Evolutionary conservation across 1,140 invertebrate species (phyloP), one percentile per base, ranked within the genome.

Genomic region (Chymomyza costata): DNA sequence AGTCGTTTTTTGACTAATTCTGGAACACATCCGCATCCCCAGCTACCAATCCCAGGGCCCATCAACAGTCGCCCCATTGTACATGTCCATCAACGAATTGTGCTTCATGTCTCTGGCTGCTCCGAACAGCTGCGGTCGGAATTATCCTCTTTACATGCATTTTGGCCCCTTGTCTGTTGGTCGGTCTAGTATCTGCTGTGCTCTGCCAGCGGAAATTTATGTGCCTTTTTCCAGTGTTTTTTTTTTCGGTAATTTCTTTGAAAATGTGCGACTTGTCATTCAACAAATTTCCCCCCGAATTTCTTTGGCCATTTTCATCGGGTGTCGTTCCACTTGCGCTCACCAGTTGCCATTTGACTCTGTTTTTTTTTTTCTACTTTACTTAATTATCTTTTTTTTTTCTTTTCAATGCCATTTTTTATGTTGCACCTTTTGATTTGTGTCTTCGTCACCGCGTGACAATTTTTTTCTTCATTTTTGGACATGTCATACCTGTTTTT

Each of bases 251-350:
- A 70, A 76, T 76, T 76, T 80, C 73, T 80, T 78, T 78, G 74
- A 78, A 73, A 78, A 78, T 78, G 73, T 73, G 73, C 73, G 73
- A 78, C 73, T 78, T 78, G 73, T 78, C 73, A 78, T 64, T 78
- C 71, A 69, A 52, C 73, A 68, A 71, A 59, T 59, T 62, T 52
- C 47, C 45, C 15, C 30, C 13, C 30, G 18, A 45, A 37, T 30
- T 31, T 41, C 39, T 19, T 45, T 43, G n/a, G n/a, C 48, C 44
- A 35, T 41, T 41, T 14, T 51, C 45, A 19, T 56, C 30, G 45
- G 58, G 52, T 61, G 54, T 56, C 73, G 71, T 80, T 69, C 73
- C 71, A 65, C 69, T 59, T 61, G 62, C 40, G 48, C 28, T 45
- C 61, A 48, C 31, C 32, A 47, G 13, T 40, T 31, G 41, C 56